Evolutionary conservation across 2,113 vertebrate species (phyloP).

Genomic region (Nothobranchius kuhntae): DNA sequence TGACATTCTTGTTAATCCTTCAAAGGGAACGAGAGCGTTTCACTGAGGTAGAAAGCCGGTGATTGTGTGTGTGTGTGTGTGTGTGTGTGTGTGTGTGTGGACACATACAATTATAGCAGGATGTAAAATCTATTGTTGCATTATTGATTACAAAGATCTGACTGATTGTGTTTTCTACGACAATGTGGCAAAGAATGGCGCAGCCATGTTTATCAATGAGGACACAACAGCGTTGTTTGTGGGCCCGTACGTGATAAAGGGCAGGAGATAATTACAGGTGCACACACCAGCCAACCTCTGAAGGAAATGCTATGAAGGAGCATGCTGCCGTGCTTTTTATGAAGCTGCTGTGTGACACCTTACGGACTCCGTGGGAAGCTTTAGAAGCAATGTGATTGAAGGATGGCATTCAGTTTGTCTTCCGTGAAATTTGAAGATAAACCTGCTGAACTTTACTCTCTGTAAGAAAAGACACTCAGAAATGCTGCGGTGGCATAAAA

Average conservation of each 20-base stretch:
- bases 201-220: slow-evolving; percentile 65
- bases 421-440: no score
- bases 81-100: slow-evolving; percentile 29
- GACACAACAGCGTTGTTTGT: slow-evolving; percentile 62
- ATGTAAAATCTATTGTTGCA: slow-evolving; percentile 51
- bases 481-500: no score
- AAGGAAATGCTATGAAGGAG: slow-evolving; percentile 60
- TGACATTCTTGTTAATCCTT: slow-evolving; percentile 61
- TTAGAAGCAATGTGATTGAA: slow-evolving; percentile 12
- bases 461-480: no score
- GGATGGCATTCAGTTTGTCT: background rate
- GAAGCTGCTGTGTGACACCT: slow-evolving; percentile 19
- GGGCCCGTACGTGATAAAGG: slow-evolving; percentile 56
- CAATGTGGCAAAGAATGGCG: slow-evolving; percentile 46
- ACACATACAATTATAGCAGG: slow-evolving; percentile 33
- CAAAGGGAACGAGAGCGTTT: slow-evolving; percentile 41
- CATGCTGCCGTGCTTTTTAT: slow-evolving; percentile 17
- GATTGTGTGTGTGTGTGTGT: slow-evolving; percentile 6
- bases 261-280: slow-evolving; percentile 65
- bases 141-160: slow-evolving; percentile 64
- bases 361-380: slow-evolving; percentile 10
- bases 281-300: slow-evolving; percentile 50
- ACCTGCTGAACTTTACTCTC: no score
- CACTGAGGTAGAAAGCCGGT: slow-evolving; percentile 23
- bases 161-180: slow-evolving; percentile 58